Percentiles rank a stretch among this genome's conserved stretches.
Evolutionary conservation across 2,888 invertebrate genomes (phyloP).

Genomic region (Calliopum simillimum): DNA sequence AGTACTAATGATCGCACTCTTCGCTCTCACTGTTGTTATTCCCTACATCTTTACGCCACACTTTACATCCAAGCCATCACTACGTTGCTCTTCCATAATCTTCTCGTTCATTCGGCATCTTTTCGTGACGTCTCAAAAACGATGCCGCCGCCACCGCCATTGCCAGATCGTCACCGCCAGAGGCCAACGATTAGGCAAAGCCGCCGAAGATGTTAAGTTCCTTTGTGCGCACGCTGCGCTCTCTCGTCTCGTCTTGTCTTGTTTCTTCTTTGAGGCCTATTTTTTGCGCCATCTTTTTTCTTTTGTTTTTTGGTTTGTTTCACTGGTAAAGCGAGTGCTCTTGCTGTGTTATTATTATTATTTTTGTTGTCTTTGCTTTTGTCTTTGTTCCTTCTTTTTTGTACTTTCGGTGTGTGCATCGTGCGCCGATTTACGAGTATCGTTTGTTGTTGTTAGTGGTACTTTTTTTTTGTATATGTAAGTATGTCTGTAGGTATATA

Average conservation of each 20-base stretch:
- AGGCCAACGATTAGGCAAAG: too few species aligned
- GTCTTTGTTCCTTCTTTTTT: not conserved
- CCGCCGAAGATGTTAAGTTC: too few species aligned
- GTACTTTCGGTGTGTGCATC: not conserved
- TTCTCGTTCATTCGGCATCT: conserved; percentile 2
- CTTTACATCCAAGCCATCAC: not conserved
- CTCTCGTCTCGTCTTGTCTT: not conserved
- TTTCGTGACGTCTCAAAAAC: conserved; percentile 8
- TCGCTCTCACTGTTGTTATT: not conserved
- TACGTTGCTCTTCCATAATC: too few species aligned
- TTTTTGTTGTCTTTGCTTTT: not conserved
- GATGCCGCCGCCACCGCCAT: not conserved
- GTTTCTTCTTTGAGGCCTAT: not conserved
- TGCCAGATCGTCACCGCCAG: too few species aligned
- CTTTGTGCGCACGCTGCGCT: not conserved
- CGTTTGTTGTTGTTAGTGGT: conserved; percentile 2
- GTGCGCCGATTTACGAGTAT: not conserved
- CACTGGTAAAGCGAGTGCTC: not conserved
- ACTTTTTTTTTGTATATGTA: not conserved
- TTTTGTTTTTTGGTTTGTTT: not conserved
- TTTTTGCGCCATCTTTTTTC: too few species aligned
- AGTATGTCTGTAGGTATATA: not conserved
- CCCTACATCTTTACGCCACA: not conserved
- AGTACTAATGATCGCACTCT: too few species aligned
- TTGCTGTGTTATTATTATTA: conserved; percentile 7